phyloP scores from a whole-genome alignment of 2,113 vertebrate genomes.

The Galeopterus variegatus region DNA sequence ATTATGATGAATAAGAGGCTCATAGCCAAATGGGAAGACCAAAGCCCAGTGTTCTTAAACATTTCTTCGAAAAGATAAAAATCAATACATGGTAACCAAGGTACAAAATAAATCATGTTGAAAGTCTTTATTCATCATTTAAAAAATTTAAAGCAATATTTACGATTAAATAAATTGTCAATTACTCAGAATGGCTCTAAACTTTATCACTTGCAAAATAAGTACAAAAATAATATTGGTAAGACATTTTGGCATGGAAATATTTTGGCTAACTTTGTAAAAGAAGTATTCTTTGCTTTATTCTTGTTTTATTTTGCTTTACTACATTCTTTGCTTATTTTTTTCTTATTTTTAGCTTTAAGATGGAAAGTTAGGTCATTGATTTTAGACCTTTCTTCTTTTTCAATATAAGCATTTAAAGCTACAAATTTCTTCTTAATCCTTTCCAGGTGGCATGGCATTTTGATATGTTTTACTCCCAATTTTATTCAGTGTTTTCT shows the following conservation, averaged over 20 bases:
- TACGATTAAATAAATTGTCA: background rate
- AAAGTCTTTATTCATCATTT: slow-evolving; percentile 8
- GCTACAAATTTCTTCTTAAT: background rate
- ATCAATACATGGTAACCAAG: background rate
- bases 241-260: background rate
- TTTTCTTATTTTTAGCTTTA: background rate
- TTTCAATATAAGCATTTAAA: background rate
- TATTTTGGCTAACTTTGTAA: background rate
- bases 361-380: background rate
- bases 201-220: background rate
- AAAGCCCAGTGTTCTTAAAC: background rate
- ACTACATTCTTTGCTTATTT: background rate
- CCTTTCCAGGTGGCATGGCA: background rate
- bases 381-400: background rate
- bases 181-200: background rate
- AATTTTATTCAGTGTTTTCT: background rate
- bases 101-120: background rate
- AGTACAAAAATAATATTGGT: background rate
- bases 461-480: background rate
- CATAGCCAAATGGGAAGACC: background rate
- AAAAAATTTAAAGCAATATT: background rate
- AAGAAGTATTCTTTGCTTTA: background rate
- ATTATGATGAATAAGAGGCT: background rate
- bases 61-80: background rate
- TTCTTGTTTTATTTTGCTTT: background rate